A percentile compares a stretch with the other conserved stretches of the same genome.
Evolutionary conservation across 2,888 invertebrate species (phyloP).

Genomic region (Limnephilus rhombicus): DNA sequence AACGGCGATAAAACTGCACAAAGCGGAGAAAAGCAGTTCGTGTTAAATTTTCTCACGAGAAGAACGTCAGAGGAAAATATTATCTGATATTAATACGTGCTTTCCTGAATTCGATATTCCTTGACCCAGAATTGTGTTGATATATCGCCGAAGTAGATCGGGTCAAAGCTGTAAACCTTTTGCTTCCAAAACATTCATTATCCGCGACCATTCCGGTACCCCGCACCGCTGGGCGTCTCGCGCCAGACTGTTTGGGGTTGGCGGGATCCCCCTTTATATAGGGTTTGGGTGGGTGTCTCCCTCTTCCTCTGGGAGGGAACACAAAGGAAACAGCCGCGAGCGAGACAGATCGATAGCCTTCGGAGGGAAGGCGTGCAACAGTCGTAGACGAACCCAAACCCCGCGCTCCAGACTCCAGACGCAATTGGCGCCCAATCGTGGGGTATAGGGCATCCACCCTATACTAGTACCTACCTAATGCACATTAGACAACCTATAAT

Average conservation of each 20-base stretch:
- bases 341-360: constrained; percentile 58
- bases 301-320: constrained; percentile 14
- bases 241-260: constrained; percentile 58
- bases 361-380: constrained; percentile 53
- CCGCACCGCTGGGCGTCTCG: constrained; percentile 43
- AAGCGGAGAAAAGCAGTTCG: too few species aligned
- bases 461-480: background rate
- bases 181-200: constrained; percentile 36
- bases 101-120: constrained; percentile 7
- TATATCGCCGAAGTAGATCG: constrained; percentile 25
- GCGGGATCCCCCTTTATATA: constrained; percentile 10
- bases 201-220: constrained; percentile 55
- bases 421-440: constrained; percentile 47
- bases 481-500: background rate
- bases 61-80: background rate
- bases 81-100: background rate
- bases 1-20: background rate
- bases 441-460: background rate
- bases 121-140: constrained; percentile 38
- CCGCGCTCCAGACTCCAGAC: constrained; percentile 19
- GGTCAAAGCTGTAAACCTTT: constrained; percentile 33
- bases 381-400: constrained; percentile 49
- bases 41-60: background rate
- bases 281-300: constrained; percentile 13
- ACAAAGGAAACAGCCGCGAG: constrained; percentile 55